Conservation (phyloP, 2,797 vertebrate genomes). For the Trematomus bernacchii region DNA sequence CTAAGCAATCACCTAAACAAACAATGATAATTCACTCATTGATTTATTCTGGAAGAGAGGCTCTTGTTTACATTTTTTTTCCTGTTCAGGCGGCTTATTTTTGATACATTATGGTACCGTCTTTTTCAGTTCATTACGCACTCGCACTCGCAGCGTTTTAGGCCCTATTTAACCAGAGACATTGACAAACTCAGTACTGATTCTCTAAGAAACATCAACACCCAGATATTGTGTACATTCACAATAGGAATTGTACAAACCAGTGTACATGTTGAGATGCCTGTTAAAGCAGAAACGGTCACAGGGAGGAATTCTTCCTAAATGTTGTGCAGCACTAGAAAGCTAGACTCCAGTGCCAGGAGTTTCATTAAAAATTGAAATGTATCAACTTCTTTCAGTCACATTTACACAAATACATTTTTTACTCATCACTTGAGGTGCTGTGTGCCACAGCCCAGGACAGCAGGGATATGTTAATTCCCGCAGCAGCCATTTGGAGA, state of each 20-base stretch:
- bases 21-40: slow-evolving; percentile 54
- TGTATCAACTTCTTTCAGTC: slow-evolving; percentile 8
- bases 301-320: slow-evolving; percentile 2
- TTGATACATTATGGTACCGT: slow-evolving; percentile 37
- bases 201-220: not conserved
- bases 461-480: slow-evolving; percentile 66
- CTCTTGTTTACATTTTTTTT: slow-evolving; percentile 51
- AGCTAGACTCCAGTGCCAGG: not conserved
- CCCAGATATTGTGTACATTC: not conserved
- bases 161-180: slow-evolving; percentile 45
- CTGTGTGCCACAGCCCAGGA: slow-evolving; percentile 26
- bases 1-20: slow-evolving; percentile 65
- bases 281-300: not conserved
- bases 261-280: not conserved
- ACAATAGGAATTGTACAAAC: slow-evolving; percentile 17
- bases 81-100: slow-evolving; percentile 38
- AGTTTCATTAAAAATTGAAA: slow-evolving; percentile 20
- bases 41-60: slow-evolving; percentile 44
- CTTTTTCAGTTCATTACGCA: slow-evolving; percentile 44
- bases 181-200: slow-evolving; percentile 3
- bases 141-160: slow-evolving; percentile 46
- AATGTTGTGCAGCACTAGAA: not conserved
- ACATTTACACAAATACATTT: slow-evolving; percentile 51
- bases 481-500: slow-evolving; percentile 65
- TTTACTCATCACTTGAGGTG: slow-evolving; percentile 45